A percentile compares a stretch with the other conserved stretches of the same genome.
phyloP scores from a whole-genome alignment of 2,113 vertebrate genomes.

The Eonycteris spelaea region DNA sequence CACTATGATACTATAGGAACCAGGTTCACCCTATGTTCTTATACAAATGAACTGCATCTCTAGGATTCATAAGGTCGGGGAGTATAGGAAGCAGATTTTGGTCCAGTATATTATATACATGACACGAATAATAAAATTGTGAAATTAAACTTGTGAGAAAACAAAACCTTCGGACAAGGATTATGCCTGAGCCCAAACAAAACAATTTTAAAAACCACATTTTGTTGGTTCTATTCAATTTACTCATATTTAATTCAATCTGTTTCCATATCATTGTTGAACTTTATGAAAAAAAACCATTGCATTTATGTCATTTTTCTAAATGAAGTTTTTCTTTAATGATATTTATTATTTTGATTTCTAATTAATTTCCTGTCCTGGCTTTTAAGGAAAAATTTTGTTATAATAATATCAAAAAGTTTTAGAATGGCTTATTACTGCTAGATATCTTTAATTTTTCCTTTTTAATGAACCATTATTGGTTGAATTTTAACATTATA shows the following conservation, averaged over 20 bases:
- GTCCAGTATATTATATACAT: background rate
- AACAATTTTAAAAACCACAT: background rate
- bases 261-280: constrained; percentile 42
- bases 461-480: background rate
- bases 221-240: constrained; percentile 28
- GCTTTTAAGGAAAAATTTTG: background rate
- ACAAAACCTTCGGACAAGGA: background rate
- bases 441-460: background rate
- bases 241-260: constrained; percentile 29
- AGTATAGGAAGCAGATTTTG: background rate
- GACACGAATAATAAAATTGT: constrained; percentile 40
- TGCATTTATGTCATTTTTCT: constrained; percentile 20
- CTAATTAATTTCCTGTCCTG: constrained; percentile 32
- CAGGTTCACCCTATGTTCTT: background rate
- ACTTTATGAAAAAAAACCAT: constrained; percentile 36
- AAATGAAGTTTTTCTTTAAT: constrained; percentile 21
- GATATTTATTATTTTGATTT: constrained; percentile 37
- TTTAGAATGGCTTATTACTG: background rate
- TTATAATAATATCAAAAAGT: constrained; percentile 9
- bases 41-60: background rate
- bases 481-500: constrained; percentile 32
- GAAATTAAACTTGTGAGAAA: constrained; percentile 29
- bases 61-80: background rate
- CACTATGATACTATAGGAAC: background rate
- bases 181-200: constrained; percentile 15